Evolutionary conservation across 2,888 invertebrate species (phyloP), one percentile per base, ranked within the genome.

Genomic region (Mesoligia furuncula): DNA sequence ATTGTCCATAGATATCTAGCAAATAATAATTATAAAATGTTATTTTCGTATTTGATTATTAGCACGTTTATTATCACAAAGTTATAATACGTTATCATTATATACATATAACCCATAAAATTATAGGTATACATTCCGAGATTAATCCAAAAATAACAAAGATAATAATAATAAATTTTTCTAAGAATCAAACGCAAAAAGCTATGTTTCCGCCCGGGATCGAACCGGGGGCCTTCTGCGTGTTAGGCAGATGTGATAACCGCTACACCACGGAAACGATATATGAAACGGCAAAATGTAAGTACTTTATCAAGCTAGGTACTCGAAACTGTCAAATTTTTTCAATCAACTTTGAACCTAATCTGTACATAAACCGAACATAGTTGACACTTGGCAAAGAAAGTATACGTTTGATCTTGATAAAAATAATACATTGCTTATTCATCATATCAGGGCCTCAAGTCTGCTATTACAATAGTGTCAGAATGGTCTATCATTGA

Each of bases 181-280:
- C n/a, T n/a, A n/a, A n/a, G n/a, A n/a, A n/a, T n/a, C n/a, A n/a
- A n/a, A 48, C 2, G 17, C 82, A 91, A 91, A 92, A 91, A 88
- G 3, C 39, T 90, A 91, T 98, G 98, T 98, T 98, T 98, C 97
- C 98, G 98, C 98, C 98, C 98, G 98, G 98, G 98, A 98, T 98
- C 98, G 98, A 98, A 98, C 98, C 98, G 98, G 98, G 98, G 98
- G 97, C 98, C 98, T 98, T 98, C 98, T 98, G 98, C 98, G 98
- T 98, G 98, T 98, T 98, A 98, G 98, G 98, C 98, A 98, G 98
- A 98, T 98, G 98, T 98, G 98, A 98, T 98, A 98, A 98, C 98
- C 98, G 98, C 98, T 98, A 98, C 98, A 98, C 98, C 98, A 98
- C 98, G 88, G 89, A 88, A 88, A 88, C 88, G 75, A 85, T 61